These are phyloP conservation scores for Taphrorychus bicolor DNA, from an alignment of 2,888 invertebrate genomes.

Conservation along the genomic window DNA sequence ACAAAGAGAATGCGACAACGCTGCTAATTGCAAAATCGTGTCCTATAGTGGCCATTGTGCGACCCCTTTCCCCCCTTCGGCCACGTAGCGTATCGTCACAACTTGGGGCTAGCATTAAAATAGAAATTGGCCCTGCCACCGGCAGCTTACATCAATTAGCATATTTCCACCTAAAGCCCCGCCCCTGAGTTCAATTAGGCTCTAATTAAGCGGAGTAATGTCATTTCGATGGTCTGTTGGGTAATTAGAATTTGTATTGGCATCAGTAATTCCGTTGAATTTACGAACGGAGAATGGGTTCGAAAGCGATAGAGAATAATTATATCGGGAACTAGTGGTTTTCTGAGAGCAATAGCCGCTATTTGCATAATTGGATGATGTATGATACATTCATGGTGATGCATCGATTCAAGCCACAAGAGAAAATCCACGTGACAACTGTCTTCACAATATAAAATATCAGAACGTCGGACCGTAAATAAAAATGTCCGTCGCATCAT, in stretches of 20 bases:
- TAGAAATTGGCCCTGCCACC: slow-evolving; percentile 46
- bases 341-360: neutral
- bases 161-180: slow-evolving; percentile 47
- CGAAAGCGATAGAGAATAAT: neutral
- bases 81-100: slow-evolving; percentile 49
- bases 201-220: slow-evolving; percentile 46
- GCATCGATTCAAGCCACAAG: neutral
- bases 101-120: slow-evolving; percentile 46
- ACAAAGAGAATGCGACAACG: slow-evolving; percentile 29
- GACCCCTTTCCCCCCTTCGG: neutral
- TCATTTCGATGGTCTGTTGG: slow-evolving; percentile 7
- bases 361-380: neutral
- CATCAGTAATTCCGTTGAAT: slow-evolving; percentile 2
- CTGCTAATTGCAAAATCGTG: slow-evolving; percentile 41
- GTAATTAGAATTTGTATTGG: slow-evolving; percentile 8
- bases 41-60: slow-evolving; percentile 16
- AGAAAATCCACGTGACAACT: neutral
- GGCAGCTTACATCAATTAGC: slow-evolving; percentile 49
- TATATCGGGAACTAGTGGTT: neutral
- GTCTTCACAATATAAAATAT: neutral
- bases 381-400: no score
- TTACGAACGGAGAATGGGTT: slow-evolving; percentile 1
- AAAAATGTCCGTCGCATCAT: neutral
- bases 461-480: neutral
- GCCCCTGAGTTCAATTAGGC: slow-evolving; percentile 50